Evolutionary conservation across 2,113 vertebrate species (phyloP).

Genomic region (Scytalopus superciliaris): DNA sequence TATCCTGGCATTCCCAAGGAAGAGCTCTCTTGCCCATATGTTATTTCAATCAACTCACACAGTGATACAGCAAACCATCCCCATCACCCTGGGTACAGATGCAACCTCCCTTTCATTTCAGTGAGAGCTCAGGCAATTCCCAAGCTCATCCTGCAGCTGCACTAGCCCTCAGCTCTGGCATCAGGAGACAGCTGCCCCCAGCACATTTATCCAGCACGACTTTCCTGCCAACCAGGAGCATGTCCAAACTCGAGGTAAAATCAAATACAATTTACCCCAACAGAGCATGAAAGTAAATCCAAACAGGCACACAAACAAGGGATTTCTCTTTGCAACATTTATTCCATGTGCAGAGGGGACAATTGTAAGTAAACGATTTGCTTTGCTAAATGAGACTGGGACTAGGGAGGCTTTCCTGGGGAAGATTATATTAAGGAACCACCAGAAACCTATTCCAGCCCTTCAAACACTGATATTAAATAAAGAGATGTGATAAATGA

Average conservation of each 20-base stretch:
- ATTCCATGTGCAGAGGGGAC: neutral
- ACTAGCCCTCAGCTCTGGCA: neutral
- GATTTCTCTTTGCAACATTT: neutral
- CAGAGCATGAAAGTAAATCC: neutral
- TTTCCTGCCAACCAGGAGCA: neutral
- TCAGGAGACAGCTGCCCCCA: neutral
- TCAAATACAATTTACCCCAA: neutral
- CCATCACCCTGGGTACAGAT: neutral
- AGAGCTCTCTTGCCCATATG: fast-evolving
- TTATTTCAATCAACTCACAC: neutral
- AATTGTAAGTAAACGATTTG: neutral
- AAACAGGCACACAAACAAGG: neutral
- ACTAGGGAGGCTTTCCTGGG: neutral
- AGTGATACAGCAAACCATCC: neutral
- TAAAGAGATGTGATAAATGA: conserved; percentile 14
- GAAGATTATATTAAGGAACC: conserved; percentile 15
- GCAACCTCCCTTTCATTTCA: neutral
- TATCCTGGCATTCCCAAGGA: neutral
- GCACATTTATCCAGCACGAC: neutral
- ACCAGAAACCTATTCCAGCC: neutral
- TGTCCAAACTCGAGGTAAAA: neutral
- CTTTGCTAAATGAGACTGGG: conserved; percentile 10
- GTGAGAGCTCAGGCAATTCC: neutral
- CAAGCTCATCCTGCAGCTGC: neutral
- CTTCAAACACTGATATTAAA: conserved; percentile 39